Base-by-base conservation (phyloP, 2,113 vertebrate species). In the Vireo altiloquus region DNA sequence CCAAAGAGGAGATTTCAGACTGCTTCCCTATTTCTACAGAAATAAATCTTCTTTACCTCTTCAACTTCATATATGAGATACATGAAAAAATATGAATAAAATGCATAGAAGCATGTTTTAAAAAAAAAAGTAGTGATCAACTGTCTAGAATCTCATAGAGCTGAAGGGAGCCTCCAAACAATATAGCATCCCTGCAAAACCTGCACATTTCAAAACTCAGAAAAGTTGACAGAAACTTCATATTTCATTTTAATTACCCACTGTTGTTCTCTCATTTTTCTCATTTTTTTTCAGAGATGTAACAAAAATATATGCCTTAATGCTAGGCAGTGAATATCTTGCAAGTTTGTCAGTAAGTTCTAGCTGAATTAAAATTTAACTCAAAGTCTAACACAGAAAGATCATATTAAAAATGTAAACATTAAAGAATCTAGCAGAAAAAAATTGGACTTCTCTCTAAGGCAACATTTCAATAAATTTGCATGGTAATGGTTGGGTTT, bases 51-150 rank as follows among this genome's bases (percentile, higher is more conserved):
- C 54, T 6, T 50, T 74, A 12, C 20, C 53, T 71, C 40, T 61
- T 19, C 30, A 71, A 17, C 20, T 66, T 82, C 49, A 66, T 42
- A 37, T 8, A 39, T 13, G 15, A 94, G 28, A 25, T n/a, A 52
- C 3, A 39, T 0, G 0, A 49, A 57, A 66, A 78, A 60, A 46
- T 4, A 18, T 0, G 0, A 75, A 61, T 33, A 78, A 79, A 52
- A 50, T 4, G 30, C 17, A 71, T 2, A 2, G 61, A 71, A 64
- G 10, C 22, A 20, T 49, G 25, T 31, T 14, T 46, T 8, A 52
- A 86, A 76, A 37, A 21, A 49, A 37, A 30, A 49, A 19, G 11
- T 13, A 17, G 10, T 14, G 11, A 56, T 28, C 13, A 35, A 20
- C 8, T 19, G 12, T 16, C 18, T 42, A 77, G 40, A 63, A 63